phyloP scores from a whole-genome alignment of 2,113 vertebrate species.

The Chlorodrepanis virens region DNA sequence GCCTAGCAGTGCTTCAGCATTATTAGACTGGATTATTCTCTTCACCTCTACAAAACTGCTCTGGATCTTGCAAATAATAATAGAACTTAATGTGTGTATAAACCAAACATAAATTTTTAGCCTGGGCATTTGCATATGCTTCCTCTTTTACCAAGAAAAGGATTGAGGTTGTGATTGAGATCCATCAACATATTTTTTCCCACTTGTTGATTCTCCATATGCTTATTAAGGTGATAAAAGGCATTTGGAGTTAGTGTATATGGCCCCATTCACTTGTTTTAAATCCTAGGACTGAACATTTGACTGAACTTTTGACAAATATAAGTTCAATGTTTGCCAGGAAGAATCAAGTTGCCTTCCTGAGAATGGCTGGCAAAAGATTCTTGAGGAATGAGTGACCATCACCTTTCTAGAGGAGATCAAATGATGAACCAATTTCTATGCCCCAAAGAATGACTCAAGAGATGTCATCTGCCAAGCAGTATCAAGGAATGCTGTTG shows the following conservation, averaged over 20 bases:
- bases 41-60: not conserved
- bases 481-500: not conserved
- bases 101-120: not conserved
- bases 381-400: not conserved
- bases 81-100: not conserved
- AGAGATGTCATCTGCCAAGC: not conserved
- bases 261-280: not conserved
- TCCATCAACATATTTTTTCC: not conserved
- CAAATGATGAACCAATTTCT: not conserved
- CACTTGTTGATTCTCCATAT: not conserved
- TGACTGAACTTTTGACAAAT: not conserved
- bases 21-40: not conserved
- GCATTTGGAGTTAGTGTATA: not conserved
- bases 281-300: not conserved
- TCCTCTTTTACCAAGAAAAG: not conserved
- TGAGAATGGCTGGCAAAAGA: not conserved
- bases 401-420: not conserved
- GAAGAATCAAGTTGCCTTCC: not conserved
- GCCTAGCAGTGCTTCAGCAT: not conserved
- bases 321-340: not conserved
- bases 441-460: not conserved
- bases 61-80: not conserved
- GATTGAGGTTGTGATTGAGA: not conserved
- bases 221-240: not conserved
- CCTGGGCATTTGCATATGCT: not conserved